A percentile compares a stretch with the other conserved stretches of the same genome.
These are phyloP conservation scores for Perca fluviatilis DNA, from an alignment of 2,113 vertebrate genomes.

Conservation along the genomic window DNA sequence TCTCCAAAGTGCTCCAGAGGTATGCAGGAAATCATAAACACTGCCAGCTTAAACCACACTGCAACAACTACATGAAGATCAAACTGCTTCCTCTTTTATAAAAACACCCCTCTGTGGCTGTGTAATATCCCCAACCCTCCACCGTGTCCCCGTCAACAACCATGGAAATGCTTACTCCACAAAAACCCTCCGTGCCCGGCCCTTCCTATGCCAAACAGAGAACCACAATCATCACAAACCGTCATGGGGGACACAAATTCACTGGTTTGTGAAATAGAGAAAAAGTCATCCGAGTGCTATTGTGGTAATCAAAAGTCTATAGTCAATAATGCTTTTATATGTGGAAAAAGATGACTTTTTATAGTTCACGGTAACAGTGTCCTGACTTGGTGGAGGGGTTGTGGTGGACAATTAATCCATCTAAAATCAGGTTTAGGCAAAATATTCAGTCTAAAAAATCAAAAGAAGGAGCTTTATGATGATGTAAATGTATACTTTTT, in stretches of 20 bases:
- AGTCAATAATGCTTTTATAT: neutral
- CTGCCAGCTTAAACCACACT: neutral
- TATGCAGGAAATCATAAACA: conserved; percentile 7
- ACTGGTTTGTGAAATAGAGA: neutral
- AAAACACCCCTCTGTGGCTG: conserved; percentile 16
- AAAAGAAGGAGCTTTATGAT: neutral
- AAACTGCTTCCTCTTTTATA: conserved; percentile 53
- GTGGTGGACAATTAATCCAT: neutral
- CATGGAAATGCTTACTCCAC: conserved; percentile 69
- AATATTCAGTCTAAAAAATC: neutral
- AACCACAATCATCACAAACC: conserved; percentile 38
- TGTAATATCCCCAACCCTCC: conserved; percentile 5
- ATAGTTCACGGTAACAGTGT: neutral
- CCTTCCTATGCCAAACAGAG: conserved; percentile 55
- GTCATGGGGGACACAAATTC: neutral
- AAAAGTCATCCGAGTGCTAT: neutral
- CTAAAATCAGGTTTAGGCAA: neutral
- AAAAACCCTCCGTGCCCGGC: conserved; percentile 38
- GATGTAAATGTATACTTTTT: neutral
- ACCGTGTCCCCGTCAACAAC: conserved; percentile 45
- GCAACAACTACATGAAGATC: conserved; percentile 34
- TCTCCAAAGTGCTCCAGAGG: neutral
- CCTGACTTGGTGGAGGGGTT: neutral
- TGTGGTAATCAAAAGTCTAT: neutral
- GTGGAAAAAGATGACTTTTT: neutral